A percentile compares a stretch with the other conserved stretches of the same genome.
phyloP scores from a whole-genome alignment of 2,888 invertebrate genomes.

The Lasius fuliginosus region DNA sequence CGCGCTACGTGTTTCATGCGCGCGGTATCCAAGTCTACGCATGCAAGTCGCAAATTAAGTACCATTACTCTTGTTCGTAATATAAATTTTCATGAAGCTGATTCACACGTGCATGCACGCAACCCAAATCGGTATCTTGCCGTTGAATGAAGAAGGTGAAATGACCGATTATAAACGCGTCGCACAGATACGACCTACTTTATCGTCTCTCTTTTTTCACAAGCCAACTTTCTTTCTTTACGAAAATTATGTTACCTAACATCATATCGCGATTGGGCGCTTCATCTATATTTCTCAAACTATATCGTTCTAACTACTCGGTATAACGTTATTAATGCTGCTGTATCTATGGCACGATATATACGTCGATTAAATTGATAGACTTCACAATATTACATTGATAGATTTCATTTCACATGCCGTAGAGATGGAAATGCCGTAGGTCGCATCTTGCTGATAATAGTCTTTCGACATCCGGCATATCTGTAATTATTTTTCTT shows the following conservation, averaged over 20 bases:
- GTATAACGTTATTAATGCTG: too few relatives aligned
- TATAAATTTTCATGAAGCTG: constrained; percentile 61
- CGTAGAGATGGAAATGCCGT: background rate
- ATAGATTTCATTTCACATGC: background rate
- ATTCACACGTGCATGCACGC: constrained; percentile 49
- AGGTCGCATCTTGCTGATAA: background rate
- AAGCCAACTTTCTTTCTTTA: constrained; percentile 69
- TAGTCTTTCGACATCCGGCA: constrained; percentile 19
- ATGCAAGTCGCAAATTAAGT: constrained; percentile 40
- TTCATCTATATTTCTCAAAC: constrained; percentile 12
- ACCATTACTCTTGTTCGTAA: constrained; percentile 51
- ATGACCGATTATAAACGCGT: constrained; percentile 72
- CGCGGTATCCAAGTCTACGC: background rate
- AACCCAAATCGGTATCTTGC: constrained; percentile 64
- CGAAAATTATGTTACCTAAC: constrained; percentile 1
- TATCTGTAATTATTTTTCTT: background rate
- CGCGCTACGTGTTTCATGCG: constrained; percentile 4
- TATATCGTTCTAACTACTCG: background rate
- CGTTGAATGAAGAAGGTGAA: constrained; percentile 68
- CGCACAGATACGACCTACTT: constrained; percentile 71
- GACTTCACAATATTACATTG: constrained; percentile 12
- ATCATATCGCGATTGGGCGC: background rate
- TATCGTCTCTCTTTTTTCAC: constrained; percentile 48
- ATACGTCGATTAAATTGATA: constrained; percentile 30
- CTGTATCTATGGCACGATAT: background rate